Evolutionary conservation across 2,888 invertebrate species (phyloP).

Genomic region (Vanessa cardui): DNA sequence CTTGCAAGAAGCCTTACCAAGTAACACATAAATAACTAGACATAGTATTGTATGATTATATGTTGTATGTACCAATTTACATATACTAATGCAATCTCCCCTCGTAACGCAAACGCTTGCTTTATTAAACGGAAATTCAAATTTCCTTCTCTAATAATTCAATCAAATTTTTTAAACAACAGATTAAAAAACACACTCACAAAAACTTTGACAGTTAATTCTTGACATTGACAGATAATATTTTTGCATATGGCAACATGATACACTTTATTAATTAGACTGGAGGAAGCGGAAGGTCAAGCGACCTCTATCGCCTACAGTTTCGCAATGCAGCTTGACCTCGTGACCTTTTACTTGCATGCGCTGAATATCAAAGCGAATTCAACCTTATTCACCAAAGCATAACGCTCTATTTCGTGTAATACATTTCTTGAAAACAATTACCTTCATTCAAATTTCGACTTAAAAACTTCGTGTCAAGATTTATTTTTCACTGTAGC

Average conservation of each 20-base stretch:
- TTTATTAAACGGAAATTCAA: neutral
- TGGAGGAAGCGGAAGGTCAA: conserved; percentile 28
- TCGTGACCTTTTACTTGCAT: conserved; percentile 42
- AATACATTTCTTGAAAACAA: neutral
- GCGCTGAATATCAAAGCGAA: conserved; percentile 10
- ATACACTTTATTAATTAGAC: conserved; percentile 16
- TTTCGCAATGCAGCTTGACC: conserved; percentile 43
- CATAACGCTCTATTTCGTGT: neutral
- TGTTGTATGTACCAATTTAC: too few species aligned
- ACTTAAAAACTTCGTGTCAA: conserved; percentile 19
- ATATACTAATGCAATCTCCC: neutral
- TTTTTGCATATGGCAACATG: too few species aligned
- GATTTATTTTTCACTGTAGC: conserved; percentile 2
- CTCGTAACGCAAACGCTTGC: neutral
- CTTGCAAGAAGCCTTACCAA: too few species aligned
- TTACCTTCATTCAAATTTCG: conserved; percentile 25
- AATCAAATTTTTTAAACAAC: neutral
- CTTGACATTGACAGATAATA: too few species aligned
- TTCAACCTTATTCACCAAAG: conserved; percentile 4
- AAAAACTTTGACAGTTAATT: neutral
- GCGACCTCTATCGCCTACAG: conserved; percentile 26
- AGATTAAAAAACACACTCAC: neutral
- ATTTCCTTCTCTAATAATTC: neutral
- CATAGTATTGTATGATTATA: too few species aligned
- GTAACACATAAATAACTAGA: too few species aligned